These are phyloP conservation scores for Venturia canescens DNA, from an alignment of 1,140 invertebrate species.

Conservation along the genomic window DNA sequence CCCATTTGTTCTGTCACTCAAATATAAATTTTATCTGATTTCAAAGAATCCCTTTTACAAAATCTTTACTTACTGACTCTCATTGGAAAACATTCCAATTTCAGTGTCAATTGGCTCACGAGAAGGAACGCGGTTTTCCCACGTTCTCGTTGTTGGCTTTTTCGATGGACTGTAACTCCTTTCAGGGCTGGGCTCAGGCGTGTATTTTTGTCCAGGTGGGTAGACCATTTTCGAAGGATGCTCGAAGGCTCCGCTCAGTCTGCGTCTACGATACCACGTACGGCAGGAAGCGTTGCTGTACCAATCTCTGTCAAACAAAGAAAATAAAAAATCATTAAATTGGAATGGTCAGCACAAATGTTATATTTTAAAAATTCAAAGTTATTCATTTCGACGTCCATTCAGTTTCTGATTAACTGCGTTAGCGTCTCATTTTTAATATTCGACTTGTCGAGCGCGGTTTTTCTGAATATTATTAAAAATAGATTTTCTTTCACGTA, in stretches of 20 bases:
- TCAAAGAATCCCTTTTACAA: constrained; percentile 29
- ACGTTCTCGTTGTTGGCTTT: constrained; percentile 77
- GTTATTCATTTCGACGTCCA: no score
- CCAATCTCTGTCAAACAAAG: constrained; percentile 83
- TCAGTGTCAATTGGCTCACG: constrained; percentile 90
- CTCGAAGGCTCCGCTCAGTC: constrained; percentile 88
- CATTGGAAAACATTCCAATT: constrained; percentile 86
- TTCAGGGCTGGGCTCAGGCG: constrained; percentile 83
- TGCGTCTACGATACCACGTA: constrained; percentile 89
- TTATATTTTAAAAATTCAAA: no score
- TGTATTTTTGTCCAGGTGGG: constrained; percentile 89
- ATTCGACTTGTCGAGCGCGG: no score
- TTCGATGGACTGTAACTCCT: constrained; percentile 76
- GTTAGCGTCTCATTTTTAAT: no score
- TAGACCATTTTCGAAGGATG: constrained; percentile 97
- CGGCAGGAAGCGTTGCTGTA: constrained; percentile 92
- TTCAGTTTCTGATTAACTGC: no score
- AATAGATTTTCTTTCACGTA: constrained; percentile 67
- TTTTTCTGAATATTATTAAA: no score
- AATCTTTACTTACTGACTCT: constrained; percentile 87
- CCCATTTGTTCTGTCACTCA: no score
- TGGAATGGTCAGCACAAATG: no score
- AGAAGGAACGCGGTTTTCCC: constrained; percentile 84
- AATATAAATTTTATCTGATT: no score
- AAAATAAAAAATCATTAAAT: no score